Percentiles rank a stretch among this genome's conserved stretches.
Conservation (phyloP, 2,888 invertebrate genomes). For the Tetragnatha montana region DNA sequence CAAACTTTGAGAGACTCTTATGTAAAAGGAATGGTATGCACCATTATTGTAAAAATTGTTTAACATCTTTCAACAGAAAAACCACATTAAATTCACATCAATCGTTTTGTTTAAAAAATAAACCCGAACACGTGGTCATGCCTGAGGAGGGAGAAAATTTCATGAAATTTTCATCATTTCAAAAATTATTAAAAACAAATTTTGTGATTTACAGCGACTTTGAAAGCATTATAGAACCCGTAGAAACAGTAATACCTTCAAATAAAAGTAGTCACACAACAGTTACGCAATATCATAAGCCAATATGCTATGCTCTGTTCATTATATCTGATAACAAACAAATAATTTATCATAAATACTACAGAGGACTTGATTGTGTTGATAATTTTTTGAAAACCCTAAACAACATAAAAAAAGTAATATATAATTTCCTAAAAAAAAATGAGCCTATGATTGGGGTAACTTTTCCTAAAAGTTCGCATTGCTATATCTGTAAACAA, state of each 20-base stretch:
- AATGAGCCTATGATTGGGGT: neutral
- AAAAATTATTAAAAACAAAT: neutral
- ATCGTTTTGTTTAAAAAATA: neutral
- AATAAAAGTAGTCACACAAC: neutral
- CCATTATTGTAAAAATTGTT: neutral
- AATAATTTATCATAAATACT: neutral
- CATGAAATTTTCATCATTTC: neutral
- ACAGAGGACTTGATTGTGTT: neutral
- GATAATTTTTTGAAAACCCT: neutral
- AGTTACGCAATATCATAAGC: neutral
- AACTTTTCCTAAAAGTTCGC: neutral
- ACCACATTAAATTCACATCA: neutral
- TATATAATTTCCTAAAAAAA: neutral
- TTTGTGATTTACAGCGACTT: neutral
- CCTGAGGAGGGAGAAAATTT: neutral
- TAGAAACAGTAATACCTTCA: neutral
- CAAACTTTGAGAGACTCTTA: neutral
- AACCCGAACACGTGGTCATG: neutral
- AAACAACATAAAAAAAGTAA: neutral
- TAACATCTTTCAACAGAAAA: neutral
- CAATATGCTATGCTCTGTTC: neutral
- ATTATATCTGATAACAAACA: neutral
- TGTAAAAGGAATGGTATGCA: neutral
- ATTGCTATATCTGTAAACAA: constrained; percentile 18
- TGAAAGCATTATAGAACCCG: neutral